Conservation (phyloP, 2,888 invertebrate genomes). For the Rhogogaster chlorosoma region DNA sequence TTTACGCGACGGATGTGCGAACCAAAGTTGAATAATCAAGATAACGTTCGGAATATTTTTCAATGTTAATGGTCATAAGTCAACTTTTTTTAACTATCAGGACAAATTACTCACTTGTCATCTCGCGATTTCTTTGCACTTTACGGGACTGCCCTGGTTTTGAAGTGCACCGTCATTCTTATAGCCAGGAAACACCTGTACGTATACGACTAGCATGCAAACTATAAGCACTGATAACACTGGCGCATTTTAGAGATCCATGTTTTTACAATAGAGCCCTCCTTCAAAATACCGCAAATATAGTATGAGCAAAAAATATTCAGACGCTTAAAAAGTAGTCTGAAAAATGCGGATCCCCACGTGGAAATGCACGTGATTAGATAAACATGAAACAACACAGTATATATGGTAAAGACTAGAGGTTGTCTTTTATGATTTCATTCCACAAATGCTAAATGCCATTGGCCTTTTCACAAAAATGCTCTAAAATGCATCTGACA, state of each 20-base stretch:
- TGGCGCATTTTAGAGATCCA: slow-evolving; percentile 59
- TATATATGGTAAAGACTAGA: neutral
- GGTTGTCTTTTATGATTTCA: neutral
- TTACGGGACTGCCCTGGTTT: slow-evolving; percentile 31
- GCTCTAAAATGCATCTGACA: neutral
- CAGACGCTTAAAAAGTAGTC: slow-evolving; percentile 17
- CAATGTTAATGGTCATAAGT: neutral
- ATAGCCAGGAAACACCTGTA: slow-evolving; percentile 42
- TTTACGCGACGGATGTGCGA: neutral
- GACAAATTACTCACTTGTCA: slow-evolving; percentile 34
- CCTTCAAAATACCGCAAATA: slow-evolving; percentile 20
- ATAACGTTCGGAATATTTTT: neutral
- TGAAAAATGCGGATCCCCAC: neutral
- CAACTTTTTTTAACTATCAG: neutral
- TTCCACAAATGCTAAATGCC: neutral
- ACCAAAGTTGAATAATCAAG: neutral
- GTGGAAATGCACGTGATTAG: neutral
- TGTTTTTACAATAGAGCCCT: slow-evolving; percentile 37
- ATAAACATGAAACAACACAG: neutral
- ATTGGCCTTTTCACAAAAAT: neutral
- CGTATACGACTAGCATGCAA: slow-evolving; percentile 49
- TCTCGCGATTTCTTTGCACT: slow-evolving; percentile 32
- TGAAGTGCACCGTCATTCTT: slow-evolving; percentile 22
- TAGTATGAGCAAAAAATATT: neutral
- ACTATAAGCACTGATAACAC: slow-evolving; percentile 64